Percentiles rank a stretch among this genome's conserved stretches.
Evolutionary conservation across 2,113 vertebrate species (phyloP).

Genomic region (Morone chrysops): DNA sequence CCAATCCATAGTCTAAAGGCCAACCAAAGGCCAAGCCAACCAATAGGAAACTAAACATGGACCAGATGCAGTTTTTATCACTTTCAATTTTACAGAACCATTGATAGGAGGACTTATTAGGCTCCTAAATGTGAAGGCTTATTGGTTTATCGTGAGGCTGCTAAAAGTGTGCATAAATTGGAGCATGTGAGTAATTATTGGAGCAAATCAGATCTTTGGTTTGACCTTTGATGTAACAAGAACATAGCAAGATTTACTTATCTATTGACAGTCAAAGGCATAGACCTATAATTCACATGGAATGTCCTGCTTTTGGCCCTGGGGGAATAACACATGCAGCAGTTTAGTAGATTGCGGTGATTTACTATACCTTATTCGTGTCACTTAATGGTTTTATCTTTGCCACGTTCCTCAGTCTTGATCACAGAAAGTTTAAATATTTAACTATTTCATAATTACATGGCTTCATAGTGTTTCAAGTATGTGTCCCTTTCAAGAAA

Average conservation of each 20-base stretch:
- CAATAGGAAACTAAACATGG: neutral
- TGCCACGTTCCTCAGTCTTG: neutral
- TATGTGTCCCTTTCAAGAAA: neutral
- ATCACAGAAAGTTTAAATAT: neutral
- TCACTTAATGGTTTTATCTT: neutral
- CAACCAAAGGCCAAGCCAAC: slow-evolving; percentile 37
- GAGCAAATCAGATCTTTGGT: slow-evolving; percentile 23
- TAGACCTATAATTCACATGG: neutral
- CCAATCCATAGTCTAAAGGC: slow-evolving; percentile 48
- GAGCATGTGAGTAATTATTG: slow-evolving; percentile 27
- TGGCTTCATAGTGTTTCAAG: neutral
- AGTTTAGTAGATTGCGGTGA: neutral
- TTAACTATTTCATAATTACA: too few species aligned
- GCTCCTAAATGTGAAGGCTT: slow-evolving; percentile 25
- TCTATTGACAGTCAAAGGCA: neutral
- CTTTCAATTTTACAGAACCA: slow-evolving; percentile 8
- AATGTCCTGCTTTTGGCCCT: neutral
- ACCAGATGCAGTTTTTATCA: neutral
- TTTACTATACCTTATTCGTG: neutral
- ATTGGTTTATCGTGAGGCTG: slow-evolving; percentile 35
- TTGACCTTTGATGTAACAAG: slow-evolving; percentile 27
- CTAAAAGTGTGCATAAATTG: slow-evolving; percentile 22
- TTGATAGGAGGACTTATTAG: slow-evolving; percentile 15
- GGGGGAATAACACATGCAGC: neutral
- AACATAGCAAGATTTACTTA: neutral